Base-by-base conservation (phyloP, 2,113 vertebrate genomes). In the Siniperca knerii region DNA sequence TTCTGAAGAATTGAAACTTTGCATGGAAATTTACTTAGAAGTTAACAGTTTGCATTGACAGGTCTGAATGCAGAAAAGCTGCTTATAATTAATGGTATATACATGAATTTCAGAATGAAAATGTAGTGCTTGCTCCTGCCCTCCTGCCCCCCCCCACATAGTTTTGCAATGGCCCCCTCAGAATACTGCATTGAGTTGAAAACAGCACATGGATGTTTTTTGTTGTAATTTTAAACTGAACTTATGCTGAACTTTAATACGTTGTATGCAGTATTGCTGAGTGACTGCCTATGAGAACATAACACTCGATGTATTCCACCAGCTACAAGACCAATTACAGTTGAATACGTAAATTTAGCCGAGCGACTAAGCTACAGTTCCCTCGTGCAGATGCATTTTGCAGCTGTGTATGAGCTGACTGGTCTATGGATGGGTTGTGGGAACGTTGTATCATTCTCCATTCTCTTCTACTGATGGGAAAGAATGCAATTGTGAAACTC, bases 181-280 rank as follows among this genome's bases (percentile, higher is more conserved):
- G 25, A 12, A 46, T 6, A 6, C 42, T 8, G 55, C n/a, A 57
- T 11, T 1, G 15, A 61, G 55, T 11, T 55, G 35, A 61, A 77
- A 75, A 62, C 37, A 23, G 64, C 46, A 35, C 69, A 67, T n/a
- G 0, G 37, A 37, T 74, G 64, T 52, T 73, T 15, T 15, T 29
- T 29, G 29, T 29, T 29, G 29, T 29, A 29, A 80, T 35, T 65
- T 67, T 23, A 44, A 70, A 15, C 11, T 90, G 82, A 90, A 90
- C 82, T 91, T 52, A 1, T 2, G 18, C n/a, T 89, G 82, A 92
- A 91, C 87, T 81, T 58, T 11, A 50, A 42, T 8, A 50, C 75
- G 16, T n/a, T 75, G 10, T 40, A 46, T 35, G 25, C 23, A 1
- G 0, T 29, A 25, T 29, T 71, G 57, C 55, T 48, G 70, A 69